phyloP scores from a whole-genome alignment of 1,140 invertebrate species.

The Drosophila orena region DNA sequence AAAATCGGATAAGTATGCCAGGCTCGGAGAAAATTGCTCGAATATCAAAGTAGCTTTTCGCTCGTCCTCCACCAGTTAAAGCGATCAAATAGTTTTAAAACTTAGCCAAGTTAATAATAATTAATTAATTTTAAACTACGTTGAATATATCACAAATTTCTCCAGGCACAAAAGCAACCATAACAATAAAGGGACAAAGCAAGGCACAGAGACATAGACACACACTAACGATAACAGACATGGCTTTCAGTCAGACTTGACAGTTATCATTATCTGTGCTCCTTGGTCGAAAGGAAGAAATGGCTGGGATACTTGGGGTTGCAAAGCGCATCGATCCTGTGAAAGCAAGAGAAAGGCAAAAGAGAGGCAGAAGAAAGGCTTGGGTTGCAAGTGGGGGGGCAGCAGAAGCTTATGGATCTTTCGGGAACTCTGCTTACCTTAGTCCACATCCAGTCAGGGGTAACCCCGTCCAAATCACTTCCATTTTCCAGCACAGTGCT shows the following conservation, averaged over 20 bases:
- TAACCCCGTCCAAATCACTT: not conserved
- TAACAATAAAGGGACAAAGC: conserved; percentile 13
- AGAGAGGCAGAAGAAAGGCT: conserved; percentile 34
- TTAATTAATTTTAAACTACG: no score
- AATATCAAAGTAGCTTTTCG: no score
- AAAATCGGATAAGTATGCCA: no score
- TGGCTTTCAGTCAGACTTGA: conserved; percentile 35
- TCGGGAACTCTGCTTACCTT: not conserved
- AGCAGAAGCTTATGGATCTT: not conserved
- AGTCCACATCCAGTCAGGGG: not conserved
- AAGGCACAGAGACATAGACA: conserved; percentile 63
- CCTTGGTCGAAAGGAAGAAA: conserved; percentile 9
- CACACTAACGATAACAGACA: conserved; percentile 57
- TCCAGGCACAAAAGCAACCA: not conserved
- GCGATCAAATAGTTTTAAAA: not conserved
- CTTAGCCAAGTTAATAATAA: no score
- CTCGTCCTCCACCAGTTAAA: not conserved
- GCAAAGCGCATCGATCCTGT: conserved; percentile 34
- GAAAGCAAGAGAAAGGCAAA: conserved; percentile 55
- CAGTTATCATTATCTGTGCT: conserved; percentile 41
- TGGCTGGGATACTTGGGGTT: conserved; percentile 8
- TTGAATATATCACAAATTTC: not conserved
- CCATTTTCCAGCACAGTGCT: not conserved
- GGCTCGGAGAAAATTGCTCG: conserved; percentile 4
- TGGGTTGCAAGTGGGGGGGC: not conserved